These are phyloP conservation scores for Sphyrna mokarran DNA, from an alignment of 2,113 vertebrate species.

Conservation along the genomic window DNA sequence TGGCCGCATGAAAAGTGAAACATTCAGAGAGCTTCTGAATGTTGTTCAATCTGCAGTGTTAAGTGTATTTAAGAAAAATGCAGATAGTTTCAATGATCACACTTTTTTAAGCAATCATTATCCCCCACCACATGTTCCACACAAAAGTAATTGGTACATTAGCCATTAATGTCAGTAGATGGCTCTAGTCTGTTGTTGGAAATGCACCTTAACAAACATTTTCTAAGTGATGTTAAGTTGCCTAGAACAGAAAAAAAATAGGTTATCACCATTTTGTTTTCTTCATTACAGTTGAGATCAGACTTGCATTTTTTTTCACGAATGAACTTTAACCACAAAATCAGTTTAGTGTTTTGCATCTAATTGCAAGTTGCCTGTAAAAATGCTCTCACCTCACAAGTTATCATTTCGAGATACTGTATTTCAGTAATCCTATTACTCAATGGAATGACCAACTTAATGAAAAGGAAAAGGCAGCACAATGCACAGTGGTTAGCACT, in stretches of 20 bases:
- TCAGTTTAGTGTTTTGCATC: not conserved
- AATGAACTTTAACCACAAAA: not conserved
- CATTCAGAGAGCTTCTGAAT: not conserved
- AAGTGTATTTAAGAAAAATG: not conserved
- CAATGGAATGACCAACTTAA: not conserved
- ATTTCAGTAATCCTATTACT: not conserved
- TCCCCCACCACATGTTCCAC: not conserved
- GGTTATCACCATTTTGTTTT: not conserved
- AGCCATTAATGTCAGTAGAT: not conserved
- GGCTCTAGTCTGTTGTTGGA: not conserved
- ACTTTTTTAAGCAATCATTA: slow-evolving; percentile 10
- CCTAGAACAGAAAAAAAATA: not conserved
- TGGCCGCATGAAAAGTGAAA: not conserved
- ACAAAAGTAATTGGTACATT: not conserved
- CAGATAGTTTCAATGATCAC: not conserved
- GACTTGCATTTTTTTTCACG: not conserved
- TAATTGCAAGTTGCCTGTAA: not conserved
- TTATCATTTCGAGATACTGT: not conserved
- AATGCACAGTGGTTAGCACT: too few species aligned
- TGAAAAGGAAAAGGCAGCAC: not conserved
- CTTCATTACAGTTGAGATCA: not conserved
- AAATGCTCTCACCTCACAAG: not conserved
- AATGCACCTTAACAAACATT: not conserved
- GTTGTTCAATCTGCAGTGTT: not conserved
- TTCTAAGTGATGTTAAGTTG: slow-evolving; percentile 1